A percentile compares a stretch with the other conserved stretches of the same genome.
These are phyloP conservation scores for Cardinalis cardinalis DNA, from an alignment of 2,113 vertebrate species.

Conservation along the genomic window DNA sequence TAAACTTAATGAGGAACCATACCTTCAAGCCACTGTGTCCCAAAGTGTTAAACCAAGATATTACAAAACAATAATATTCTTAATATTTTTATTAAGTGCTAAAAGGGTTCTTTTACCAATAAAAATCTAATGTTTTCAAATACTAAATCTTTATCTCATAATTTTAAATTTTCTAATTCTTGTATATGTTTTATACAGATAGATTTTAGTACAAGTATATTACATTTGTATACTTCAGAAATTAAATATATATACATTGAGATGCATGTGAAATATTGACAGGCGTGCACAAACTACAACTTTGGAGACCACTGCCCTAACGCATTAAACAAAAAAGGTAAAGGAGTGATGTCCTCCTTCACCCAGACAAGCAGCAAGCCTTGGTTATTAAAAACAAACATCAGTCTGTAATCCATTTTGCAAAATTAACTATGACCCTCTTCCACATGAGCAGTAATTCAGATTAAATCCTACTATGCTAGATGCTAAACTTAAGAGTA, in stretches of 20 bases:
- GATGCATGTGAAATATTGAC: background rate
- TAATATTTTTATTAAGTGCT: background rate
- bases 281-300: accelerated
- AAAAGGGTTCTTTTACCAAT: background rate
- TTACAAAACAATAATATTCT: background rate
- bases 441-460: background rate
- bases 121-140: background rate
- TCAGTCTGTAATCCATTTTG: background rate
- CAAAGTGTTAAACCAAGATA: background rate
- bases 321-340: background rate
- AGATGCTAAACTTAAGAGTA: background rate
- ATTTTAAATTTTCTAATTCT: background rate
- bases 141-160: background rate
- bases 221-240: background rate
- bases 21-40: background rate
- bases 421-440: background rate
- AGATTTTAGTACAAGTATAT: background rate
- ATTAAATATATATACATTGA: background rate
- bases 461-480: background rate
- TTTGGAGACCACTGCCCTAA: background rate
- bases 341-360: background rate
- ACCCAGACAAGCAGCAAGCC: background rate
- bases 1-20: background rate
- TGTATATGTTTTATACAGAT: background rate
- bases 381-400: background rate